Evolutionary conservation across 1,140 invertebrate species (phyloP), one percentile per base, ranked within the genome.

Genomic region (Limonius californicus): DNA sequence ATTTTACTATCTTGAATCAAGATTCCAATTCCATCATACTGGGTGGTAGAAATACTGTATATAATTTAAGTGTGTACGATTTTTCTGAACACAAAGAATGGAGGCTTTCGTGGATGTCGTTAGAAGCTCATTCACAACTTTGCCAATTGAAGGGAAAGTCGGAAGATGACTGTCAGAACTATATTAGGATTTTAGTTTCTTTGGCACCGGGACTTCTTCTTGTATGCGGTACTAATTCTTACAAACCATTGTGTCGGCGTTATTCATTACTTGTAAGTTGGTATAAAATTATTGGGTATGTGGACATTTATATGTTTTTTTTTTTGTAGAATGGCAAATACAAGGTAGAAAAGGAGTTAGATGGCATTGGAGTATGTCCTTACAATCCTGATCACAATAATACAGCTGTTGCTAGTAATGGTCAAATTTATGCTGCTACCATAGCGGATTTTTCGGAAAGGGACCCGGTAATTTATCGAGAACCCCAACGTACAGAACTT

Each of bases 221-320:
- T 55, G 87, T 98, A 43, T 99, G 97, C 78, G 97, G 97, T 15
- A 99, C 97, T 20, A 97, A 99, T 79, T 94, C 95, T 4, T 98
- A 91, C 80, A 97, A 95, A 74, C 96, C 96, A 1, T 84, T 87
- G 54, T 99, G 96, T 80, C 83, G 95, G 55, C 83, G 89, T 68
- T 95, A 95, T 72, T 72, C 76, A 15, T 73, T 81, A 61, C 76
- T 80, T 77, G 84, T 85, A 76, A 80, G 80, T 35, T 35, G 7
- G 7, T 35, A 7, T 35, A 8, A 7, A 35, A n/a, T n/a, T 35
- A n/a, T 35, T 35, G 7, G 7, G n/a, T 35, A 8, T 35, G 7
- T 35, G 32, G 58, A 56, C 65, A n/a, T n/a, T n/a, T n/a, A n/a
- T n/a, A n/a, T n/a, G n/a, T n/a, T n/a, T n/a, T n/a, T n/a, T n/a